Evolutionary conservation across 2,888 invertebrate genomes (phyloP).

Genomic region (Scaptodrosophila latifasciaeformis): DNA sequence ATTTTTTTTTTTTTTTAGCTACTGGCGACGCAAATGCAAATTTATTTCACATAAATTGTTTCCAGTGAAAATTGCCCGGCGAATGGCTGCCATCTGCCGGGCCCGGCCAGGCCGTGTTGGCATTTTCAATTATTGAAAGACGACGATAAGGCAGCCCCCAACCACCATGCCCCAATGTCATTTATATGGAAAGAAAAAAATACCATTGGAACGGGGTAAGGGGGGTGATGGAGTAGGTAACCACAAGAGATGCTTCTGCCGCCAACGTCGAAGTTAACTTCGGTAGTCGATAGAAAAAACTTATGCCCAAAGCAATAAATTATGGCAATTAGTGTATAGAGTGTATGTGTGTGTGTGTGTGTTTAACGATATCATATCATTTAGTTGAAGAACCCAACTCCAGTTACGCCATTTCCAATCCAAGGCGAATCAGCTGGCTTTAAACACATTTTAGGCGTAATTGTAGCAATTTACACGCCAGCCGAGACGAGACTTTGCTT

Average conservation of each 20-base stretch:
- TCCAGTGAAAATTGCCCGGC: conserved; percentile 13
- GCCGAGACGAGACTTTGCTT: conserved; percentile 21
- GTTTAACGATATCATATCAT: not conserved
- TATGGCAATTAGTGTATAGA: conserved; percentile 58
- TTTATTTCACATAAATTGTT: conserved; percentile 43
- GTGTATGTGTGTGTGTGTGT: conserved; percentile 1
- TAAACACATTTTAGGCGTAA: conserved; percentile 66
- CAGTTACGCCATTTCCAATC: not conserved
- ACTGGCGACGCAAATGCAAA: conserved; percentile 32
- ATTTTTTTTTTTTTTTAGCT: not conserved
- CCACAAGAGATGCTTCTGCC: not conserved
- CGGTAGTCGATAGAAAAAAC: conserved; percentile 16
- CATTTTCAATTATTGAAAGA: conserved; percentile 50
- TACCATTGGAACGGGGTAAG: not conserved
- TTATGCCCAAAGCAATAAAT: conserved; percentile 59
- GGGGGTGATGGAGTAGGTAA: not conserved
- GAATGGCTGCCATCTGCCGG: conserved; percentile 27
- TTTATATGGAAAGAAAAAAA: not conserved
- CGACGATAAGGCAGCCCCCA: not conserved
- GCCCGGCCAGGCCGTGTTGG: no score
- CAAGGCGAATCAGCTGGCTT: conserved; percentile 10
- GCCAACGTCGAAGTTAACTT: conserved; percentile 7
- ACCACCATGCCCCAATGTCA: not conserved
- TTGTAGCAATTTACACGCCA: conserved; percentile 65
- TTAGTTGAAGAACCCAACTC: not conserved